Base-by-base conservation (phyloP, 2,888 invertebrate species). In the Malthinus seriepunctatus region DNA sequence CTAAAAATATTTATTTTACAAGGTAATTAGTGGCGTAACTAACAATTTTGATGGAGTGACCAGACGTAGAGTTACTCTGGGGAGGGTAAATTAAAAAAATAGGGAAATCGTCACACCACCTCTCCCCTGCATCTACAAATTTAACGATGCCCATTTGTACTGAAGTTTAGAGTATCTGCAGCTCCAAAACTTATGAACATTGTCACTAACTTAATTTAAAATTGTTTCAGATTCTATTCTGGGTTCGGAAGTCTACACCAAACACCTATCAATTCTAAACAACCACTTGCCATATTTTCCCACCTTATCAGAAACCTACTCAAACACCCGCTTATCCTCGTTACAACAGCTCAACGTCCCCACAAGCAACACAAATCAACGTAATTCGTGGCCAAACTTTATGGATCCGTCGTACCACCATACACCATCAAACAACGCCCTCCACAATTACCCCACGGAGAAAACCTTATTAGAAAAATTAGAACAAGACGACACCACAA, bases 341-440 rank as follows among this genome's bases (percentile, higher is more conserved):
- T 81, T 86, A 0, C 79, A 79, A 55, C 80, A 79, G 66, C 70
- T 80, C 11, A 78, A 79, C 67, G 70, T 86, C 45, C 81, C 83
- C 33, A 83, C 83, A 60, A 81, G 84, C 2, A 76, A 71, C 31
- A 63, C 81, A 77, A 1, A 83, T 79, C 68, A 69, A 8, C 63
- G 51, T 9, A 67, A 62, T 39, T 63, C 67, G 1, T 86, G 85
- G 86, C 83, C 85, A 51, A 80, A 83, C 69, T 80, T 85, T 57
- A 83, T 85, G 78, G 79, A 84, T 69, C 84, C 84, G 0, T 85
- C 83, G 69, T 79, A 80, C 51, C 68, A 66, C 6, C 48, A 54
- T 71, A 76, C 14, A 78, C 79, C 58, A 66, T 77, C 7, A 78
- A 79, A 69, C 49, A 79, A 69, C 49, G 56, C 49, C 14, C 57